Percentiles rank a stretch among this genome's conserved stretches.
phyloP scores from a whole-genome alignment of 2,113 vertebrate species.

The Tachysurus vachellii region DNA sequence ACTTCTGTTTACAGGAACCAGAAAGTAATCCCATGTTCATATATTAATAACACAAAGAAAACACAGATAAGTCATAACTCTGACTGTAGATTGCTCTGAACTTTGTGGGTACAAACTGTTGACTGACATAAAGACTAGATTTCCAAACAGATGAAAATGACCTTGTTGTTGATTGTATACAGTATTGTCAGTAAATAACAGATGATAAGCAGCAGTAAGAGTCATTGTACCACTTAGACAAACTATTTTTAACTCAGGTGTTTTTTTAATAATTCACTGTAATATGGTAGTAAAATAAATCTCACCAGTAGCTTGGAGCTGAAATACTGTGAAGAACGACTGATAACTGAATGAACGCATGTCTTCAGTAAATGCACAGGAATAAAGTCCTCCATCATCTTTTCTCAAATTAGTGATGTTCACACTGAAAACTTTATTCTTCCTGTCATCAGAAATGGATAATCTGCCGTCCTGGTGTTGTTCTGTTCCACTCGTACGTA shows the following conservation, averaged over 20 bases:
- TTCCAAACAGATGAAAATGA: too few relatives aligned
- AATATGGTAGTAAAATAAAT: neutral
- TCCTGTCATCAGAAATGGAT: constrained; percentile 16
- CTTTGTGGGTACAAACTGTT: neutral
- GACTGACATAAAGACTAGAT: neutral
- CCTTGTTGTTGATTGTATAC: neutral
- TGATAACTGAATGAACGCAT: neutral
- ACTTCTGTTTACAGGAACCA: neutral
- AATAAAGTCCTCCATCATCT: constrained; percentile 17
- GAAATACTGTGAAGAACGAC: neutral
- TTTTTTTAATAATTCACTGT: neutral
- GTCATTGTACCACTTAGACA: neutral
- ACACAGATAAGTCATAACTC: neutral
- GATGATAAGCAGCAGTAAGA: neutral
- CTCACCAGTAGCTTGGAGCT: constrained; percentile 3
- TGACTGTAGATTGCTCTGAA: neutral
- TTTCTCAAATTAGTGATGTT: constrained; percentile 13
- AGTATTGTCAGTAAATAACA: neutral
- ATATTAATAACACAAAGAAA: neutral
- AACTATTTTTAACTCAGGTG: neutral
- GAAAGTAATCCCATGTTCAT: neutral
- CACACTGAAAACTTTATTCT: constrained; percentile 1
- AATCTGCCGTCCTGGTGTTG: neutral
- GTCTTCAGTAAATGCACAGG: neutral
- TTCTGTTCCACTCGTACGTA: neutral